Evolutionary conservation across 1,140 invertebrate species (phyloP).

Genomic region (Caenorhabditis elegans): WBcel235 BX284603.4:11165501-11166000

Average conservation of each 20-base stretch:
- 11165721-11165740: neutral
- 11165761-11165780: slow-evolving; percentile 12
- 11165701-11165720: neutral
- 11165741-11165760: neutral
- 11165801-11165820: neutral
- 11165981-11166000: too few species aligned
- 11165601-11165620: slow-evolving; percentile 12
- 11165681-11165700: neutral
- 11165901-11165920: too few species aligned
- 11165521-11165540: too few species aligned
- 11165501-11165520: too few species aligned
- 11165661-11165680: neutral
- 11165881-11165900: too few species aligned
- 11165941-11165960: too few species aligned
- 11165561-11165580: neutral
- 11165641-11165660: slow-evolving; percentile 6
- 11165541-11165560: neutral
- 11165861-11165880: neutral
- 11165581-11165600: slow-evolving; percentile 3
- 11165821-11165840: slow-evolving; percentile 9
- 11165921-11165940: too few species aligned
- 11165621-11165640: slow-evolving; percentile 15
- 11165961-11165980: too few species aligned
- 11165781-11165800: slow-evolving; percentile 21
- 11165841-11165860: neutral